Conservation (phyloP, 1,140 invertebrate species). For the Penaeus indicus region DNA sequence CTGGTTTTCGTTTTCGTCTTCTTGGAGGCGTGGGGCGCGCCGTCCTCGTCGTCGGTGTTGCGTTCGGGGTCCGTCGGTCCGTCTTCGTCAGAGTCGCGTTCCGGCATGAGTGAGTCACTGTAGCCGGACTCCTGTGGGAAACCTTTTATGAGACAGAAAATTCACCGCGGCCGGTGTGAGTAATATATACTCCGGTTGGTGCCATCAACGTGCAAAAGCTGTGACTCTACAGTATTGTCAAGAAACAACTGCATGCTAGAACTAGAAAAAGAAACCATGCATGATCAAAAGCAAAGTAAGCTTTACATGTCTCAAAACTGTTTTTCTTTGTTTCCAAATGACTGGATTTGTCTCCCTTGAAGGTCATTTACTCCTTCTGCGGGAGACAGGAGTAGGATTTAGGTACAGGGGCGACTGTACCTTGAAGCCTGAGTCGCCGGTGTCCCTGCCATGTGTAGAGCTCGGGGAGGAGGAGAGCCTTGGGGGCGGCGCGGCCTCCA, state of each 20-base stretch:
- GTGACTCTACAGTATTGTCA: not conserved
- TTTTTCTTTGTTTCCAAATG: not conserved
- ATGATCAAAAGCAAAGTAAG: slow-evolving; percentile 28
- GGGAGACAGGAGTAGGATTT: no score
- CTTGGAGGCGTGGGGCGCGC: not conserved
- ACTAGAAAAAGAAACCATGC: slow-evolving; percentile 19
- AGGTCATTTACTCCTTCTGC: no score
- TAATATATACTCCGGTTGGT: not conserved
- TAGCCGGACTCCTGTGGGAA: slow-evolving; percentile 49
- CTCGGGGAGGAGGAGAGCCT: slow-evolving; percentile 52
- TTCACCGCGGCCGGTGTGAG: not conserved
- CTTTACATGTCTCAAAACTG: slow-evolving; percentile 8
- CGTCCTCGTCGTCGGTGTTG: slow-evolving; percentile 40
- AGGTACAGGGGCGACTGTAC: slow-evolving; percentile 21
- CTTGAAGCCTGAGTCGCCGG: slow-evolving; percentile 60
- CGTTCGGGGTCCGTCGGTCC: slow-evolving; percentile 46
- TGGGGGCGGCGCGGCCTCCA: slow-evolving; percentile 36
- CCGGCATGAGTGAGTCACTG: slow-evolving; percentile 39
- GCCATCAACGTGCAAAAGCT: slow-evolving; percentile 2
- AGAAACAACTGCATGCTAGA: slow-evolving; percentile 24
- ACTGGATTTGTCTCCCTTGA: no score
- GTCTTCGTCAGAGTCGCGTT: slow-evolving; percentile 45
- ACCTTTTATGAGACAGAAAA: not conserved
- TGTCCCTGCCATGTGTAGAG: slow-evolving; percentile 58
- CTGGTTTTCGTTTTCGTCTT: slow-evolving; percentile 35